Evolutionary conservation across 2,888 invertebrate genomes (phyloP), one percentile per base, ranked within the genome.

Genomic region (Itoplectis maculator): DNA sequence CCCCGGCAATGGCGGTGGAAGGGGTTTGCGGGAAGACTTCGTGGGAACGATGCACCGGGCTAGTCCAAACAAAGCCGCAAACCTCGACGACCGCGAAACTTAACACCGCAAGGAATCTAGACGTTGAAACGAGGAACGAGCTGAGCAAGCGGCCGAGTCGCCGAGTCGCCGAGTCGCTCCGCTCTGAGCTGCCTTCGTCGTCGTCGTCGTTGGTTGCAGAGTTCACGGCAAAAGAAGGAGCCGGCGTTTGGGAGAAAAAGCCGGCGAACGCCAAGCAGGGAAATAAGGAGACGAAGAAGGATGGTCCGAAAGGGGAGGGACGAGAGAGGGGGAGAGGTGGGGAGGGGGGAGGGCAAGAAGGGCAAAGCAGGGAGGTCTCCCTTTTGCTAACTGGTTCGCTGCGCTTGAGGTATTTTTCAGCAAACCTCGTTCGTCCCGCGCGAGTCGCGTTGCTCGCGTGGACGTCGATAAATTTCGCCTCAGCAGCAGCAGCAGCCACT

Each of bases 51-150:
- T 81, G 83, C 82, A 86, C 83, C 84, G 84, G 85, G 82, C 84
- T 84, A 86, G 83, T 88, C 86, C 88, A 89, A 90, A 92, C 91
- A 91, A 91, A 91, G 90, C 91, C 89, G 86, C 89, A 89, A 86
- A 89, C 88, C 89, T 88, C 87, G 88, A 79, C 88, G 88, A 90
- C 90, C 90, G 89, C 89, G 92, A 92, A 92, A 92, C 89, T 91
- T 88, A 90, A 92, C 90, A 92, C 92, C 89, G 87, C 82, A 82
- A 81, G 63, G 86, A 83, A 81, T 84, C 83, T 79, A 82, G 56
- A 73, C 65, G 79, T 82, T 70, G 77, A 49, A 80, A 78, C 65
- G 79, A 63, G 20, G 63, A 63, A 63, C 68, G 47, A 35, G 15
- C 59, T n/a, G 42, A 37, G 69, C 70, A 42, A 75, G 51, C 40